A percentile compares a stretch with the other conserved stretches of the same genome.
These are phyloP conservation scores for Sapayoa aenigma DNA, from an alignment of 2,113 vertebrate species.

Conservation along the genomic window DNA sequence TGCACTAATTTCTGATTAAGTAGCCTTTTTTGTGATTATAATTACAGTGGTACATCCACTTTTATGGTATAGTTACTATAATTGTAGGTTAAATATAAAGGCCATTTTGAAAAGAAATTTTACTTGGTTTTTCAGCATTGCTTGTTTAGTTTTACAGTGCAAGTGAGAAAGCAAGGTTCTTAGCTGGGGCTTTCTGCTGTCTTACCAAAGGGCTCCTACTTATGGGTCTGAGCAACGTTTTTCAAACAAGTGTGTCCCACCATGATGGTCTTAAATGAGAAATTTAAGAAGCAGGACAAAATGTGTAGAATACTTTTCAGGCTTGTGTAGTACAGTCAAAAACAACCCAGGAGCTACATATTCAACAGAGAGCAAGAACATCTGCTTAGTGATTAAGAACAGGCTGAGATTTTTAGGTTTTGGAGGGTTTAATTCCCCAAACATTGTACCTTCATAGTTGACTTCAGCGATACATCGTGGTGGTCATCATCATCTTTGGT, in stretches of 20 bases:
- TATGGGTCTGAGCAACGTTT: neutral
- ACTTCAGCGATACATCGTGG: neutral
- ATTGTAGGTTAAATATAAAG: neutral
- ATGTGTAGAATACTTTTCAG: neutral
- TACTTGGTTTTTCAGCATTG: neutral
- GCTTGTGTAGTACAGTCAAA: neutral
- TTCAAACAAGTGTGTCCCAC: neutral
- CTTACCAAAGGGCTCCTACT: neutral
- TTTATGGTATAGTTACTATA: neutral
- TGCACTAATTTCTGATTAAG: neutral
- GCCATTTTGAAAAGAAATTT: neutral
- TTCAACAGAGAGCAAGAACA: neutral
- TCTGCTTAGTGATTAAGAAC: neutral
- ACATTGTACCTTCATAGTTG: rapidly evolving
- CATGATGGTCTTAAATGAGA: neutral
- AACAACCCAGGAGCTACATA: neutral
- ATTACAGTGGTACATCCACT: neutral
- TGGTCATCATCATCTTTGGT: neutral
- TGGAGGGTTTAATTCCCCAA: neutral
- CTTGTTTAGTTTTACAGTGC: neutral
- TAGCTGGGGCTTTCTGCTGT: neutral
- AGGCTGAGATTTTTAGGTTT: neutral
- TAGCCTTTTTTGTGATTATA: neutral
- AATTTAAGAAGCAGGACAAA: neutral
- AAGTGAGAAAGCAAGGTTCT: neutral